phyloP scores from a whole-genome alignment of 1,140 invertebrate genomes.

The Parasteatoda tepidariorum region DNA sequence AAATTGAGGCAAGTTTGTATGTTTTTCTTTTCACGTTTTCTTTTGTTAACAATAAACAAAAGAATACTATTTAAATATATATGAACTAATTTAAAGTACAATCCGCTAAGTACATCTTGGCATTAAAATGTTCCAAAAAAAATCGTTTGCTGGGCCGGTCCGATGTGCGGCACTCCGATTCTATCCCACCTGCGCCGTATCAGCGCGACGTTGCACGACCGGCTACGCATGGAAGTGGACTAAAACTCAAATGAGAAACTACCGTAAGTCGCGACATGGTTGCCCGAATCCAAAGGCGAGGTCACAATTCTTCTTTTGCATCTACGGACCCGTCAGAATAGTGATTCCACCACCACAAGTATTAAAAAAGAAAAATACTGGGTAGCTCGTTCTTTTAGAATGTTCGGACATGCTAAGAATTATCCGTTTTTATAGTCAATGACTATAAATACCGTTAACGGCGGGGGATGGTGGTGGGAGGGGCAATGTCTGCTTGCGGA shows the following conservation, averaged over 20 bases:
- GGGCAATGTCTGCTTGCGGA: conserved; percentile 1
- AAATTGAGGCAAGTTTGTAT: no score
- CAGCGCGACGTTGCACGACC: conserved; percentile 2
- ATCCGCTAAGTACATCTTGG: not conserved
- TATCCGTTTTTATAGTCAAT: conserved; percentile 29
- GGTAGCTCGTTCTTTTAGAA: not conserved
- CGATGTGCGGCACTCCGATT: not conserved
- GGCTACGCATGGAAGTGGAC: not conserved
- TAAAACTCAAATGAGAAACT: not conserved
- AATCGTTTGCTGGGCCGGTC: not conserved
- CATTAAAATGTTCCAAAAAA: no score
- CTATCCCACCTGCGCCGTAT: conserved; percentile 10
- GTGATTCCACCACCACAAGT: not conserved
- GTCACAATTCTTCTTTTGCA: not conserved
- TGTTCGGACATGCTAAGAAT: conserved; percentile 9
- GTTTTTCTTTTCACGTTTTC: no score
- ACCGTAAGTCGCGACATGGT: conserved; percentile 1
- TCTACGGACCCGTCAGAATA: not conserved
- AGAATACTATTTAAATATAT: no score
- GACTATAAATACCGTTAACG: conserved; percentile 25
- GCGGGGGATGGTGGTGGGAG: conserved; percentile 14
- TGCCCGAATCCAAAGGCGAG: conserved; percentile 26
- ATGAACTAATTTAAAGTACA: no score
- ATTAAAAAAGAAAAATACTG: not conserved
- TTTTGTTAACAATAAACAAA: no score